These are phyloP conservation scores for Myzus persicae DNA, from an alignment of 1,140 invertebrate species.

Conservation along the genomic window DNA sequence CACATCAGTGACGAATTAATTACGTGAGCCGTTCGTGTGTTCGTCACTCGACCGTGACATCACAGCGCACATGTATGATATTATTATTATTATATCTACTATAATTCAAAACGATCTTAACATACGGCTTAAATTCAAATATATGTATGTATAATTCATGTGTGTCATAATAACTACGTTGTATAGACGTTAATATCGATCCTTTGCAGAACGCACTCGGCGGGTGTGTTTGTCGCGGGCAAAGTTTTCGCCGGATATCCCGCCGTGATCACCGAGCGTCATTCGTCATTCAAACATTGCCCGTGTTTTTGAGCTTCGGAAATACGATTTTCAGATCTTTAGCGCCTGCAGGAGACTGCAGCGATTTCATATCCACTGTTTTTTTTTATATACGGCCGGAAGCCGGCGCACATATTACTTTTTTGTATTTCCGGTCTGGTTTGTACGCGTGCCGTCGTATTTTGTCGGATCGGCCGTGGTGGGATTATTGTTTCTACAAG, in stretches of 20 bases:
- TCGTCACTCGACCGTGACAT: constrained; percentile 41
- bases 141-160: neutral
- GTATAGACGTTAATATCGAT: neutral
- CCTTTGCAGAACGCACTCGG: neutral
- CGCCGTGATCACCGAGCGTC: neutral
- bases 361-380: neutral
- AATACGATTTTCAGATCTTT: neutral
- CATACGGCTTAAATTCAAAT: neutral
- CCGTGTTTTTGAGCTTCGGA: neutral
- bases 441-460: neutral
- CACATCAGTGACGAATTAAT: constrained; percentile 41
- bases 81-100: neutral
- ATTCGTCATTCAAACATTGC: neutral
- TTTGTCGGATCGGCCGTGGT: neutral
- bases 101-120: neutral
- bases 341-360: neutral
- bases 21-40: constrained; percentile 16
- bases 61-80: neutral
- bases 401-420: neutral
- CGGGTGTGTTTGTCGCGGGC: neutral
- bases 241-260: neutral
- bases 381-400: neutral
- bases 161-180: neutral
- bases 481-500: neutral
- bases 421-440: constrained; percentile 18